These are phyloP conservation scores for Anoplopoma fimbria DNA, from an alignment of 2,113 vertebrate genomes.

Conservation along the genomic window DNA sequence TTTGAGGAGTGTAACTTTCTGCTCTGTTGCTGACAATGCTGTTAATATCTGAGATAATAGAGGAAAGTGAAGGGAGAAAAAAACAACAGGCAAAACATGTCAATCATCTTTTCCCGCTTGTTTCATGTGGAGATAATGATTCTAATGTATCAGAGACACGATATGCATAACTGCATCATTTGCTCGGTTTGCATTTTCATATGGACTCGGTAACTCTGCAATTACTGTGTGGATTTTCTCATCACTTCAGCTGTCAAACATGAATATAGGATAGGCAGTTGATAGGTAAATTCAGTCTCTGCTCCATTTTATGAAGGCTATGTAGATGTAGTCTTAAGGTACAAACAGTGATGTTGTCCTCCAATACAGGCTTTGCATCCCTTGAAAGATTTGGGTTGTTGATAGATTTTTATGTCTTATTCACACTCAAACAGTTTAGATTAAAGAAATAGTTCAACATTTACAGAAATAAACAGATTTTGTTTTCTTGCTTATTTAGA, in stretches of 20 bases:
- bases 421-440: background rate
- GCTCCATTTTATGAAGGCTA: background rate
- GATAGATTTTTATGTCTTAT: background rate
- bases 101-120: conserved; percentile 52
- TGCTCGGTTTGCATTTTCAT: conserved; percentile 7
- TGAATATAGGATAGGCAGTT: background rate
- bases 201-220: background rate
- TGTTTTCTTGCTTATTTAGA: background rate
- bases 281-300: conserved; percentile 2
- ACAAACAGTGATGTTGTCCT: background rate
- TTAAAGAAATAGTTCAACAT: background rate
- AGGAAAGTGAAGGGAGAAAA: background rate
- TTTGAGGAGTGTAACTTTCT: conserved; percentile 73
- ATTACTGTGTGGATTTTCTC: conserved; percentile 16
- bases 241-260: conserved; percentile 15
- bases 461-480: background rate
- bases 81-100: conserved; percentile 46
- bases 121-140: conserved; percentile 49
- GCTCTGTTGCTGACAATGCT: conserved; percentile 75
- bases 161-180: conserved; percentile 34
- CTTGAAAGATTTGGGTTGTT: background rate
- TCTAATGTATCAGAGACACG: conserved; percentile 4
- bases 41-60: conserved; percentile 69
- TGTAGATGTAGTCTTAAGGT: background rate
- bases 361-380: background rate